These are phyloP conservation scores for Pluvialis apricaria DNA, from an alignment of 2,113 vertebrate genomes.

Conservation along the genomic window DNA sequence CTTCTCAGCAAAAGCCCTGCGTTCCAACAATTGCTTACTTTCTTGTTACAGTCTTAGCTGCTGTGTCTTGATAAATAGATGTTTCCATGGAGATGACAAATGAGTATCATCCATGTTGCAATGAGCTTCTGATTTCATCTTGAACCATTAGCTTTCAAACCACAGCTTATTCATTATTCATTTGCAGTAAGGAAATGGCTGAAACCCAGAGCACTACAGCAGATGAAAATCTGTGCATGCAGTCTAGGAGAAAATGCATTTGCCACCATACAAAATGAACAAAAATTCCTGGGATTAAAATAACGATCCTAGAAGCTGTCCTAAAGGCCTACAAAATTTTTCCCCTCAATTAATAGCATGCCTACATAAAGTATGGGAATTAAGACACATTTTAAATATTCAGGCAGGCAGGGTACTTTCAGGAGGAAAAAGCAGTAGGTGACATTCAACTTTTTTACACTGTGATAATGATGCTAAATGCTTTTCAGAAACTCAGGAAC, in stretches of 20 bases:
- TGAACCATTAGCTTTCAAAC: slow-evolving; percentile 71
- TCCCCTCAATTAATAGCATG: not conserved
- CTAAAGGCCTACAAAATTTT: not conserved
- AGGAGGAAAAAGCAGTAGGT: not conserved
- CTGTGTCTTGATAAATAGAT: slow-evolving; percentile 52
- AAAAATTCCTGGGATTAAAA: not conserved
- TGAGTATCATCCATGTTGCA: slow-evolving; percentile 60
- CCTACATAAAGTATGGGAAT: not conserved
- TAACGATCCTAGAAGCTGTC: not conserved
- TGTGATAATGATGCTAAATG: not conserved
- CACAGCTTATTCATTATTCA: slow-evolving; percentile 76
- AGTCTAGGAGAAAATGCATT: not conserved
- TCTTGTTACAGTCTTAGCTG: slow-evolving; percentile 32
- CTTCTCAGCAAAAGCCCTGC: not conserved
- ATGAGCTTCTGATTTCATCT: slow-evolving; percentile 71
- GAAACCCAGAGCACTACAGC: slow-evolving; percentile 42
- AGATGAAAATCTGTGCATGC: not conserved
- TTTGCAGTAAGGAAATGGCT: slow-evolving; percentile 66
- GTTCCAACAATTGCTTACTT: slow-evolving; percentile 35
- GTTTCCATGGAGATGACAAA: slow-evolving; percentile 74
- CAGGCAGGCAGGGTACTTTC: not conserved
- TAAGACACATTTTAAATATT: not conserved
- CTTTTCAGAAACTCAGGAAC: not conserved
- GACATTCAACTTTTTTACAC: not conserved
- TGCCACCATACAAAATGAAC: not conserved